Conservation (phyloP, 35 echinoderm and acorn worm genomes). For the Lytechinus variegatus region DNA sequence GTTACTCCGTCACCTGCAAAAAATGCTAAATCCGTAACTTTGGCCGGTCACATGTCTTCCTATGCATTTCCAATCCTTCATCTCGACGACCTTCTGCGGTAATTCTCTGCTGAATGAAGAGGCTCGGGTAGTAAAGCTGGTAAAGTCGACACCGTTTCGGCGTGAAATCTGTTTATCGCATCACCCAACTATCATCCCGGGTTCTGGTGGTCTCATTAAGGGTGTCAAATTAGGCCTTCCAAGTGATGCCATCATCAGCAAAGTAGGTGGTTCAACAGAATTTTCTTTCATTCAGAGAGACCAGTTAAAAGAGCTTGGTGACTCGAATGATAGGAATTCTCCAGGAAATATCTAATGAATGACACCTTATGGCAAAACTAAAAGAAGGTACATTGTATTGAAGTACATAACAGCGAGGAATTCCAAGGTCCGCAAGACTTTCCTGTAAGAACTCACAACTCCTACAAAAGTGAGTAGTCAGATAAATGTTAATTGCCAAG, state of each 20-base stretch:
- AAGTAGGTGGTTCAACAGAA: not conserved
- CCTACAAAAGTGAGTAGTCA: not conserved
- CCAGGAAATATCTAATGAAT: not conserved
- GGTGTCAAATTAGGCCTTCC: not conserved
- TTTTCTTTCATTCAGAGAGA: not conserved
- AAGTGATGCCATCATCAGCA: conserved; percentile 5
- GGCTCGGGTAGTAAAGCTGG: not conserved
- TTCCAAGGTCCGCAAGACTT: not conserved
- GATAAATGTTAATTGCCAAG: not conserved
- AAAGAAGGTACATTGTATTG: not conserved
- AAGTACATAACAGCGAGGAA: not conserved
- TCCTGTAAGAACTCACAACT: not conserved
- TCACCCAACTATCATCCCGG: not conserved
- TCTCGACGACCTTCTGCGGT: not conserved
- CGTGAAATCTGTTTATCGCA: not conserved
- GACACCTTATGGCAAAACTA: not conserved
- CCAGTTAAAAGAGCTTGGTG: not conserved
- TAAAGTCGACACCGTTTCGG: not conserved
- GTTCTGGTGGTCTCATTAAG: not conserved
- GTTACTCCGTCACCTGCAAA: conserved; percentile 10
- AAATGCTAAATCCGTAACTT: not conserved
- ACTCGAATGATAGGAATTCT: not conserved
- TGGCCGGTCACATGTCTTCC: not conserved
- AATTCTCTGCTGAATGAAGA: not conserved
- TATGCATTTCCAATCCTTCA: not conserved